Percentiles rank a stretch among this genome's conserved stretches.
These are phyloP conservation scores for Pterocles burchelli DNA, from an alignment of 2,113 vertebrate species.

Conservation along the genomic window DNA sequence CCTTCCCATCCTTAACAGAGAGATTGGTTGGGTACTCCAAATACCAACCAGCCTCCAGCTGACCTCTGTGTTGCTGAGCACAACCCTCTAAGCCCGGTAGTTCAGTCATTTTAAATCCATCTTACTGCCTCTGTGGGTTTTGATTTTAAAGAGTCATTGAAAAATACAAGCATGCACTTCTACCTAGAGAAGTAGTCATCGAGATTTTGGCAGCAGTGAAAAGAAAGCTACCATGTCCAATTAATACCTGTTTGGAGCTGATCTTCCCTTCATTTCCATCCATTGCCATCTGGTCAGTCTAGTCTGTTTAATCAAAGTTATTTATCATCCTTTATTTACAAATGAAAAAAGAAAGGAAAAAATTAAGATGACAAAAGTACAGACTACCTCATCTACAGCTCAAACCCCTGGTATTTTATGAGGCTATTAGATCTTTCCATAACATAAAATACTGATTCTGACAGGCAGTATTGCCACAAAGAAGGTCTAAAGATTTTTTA, in stretches of 20 bases:
- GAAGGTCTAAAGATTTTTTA: constrained; percentile 31
- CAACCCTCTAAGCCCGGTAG: background rate
- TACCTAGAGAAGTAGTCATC: background rate
- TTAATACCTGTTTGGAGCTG: background rate
- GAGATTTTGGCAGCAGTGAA: background rate
- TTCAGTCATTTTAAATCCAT: background rate
- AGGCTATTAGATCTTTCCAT: background rate
- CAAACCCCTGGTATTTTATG: background rate
- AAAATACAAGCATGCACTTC: background rate
- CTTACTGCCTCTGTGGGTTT: background rate
- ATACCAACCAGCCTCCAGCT: background rate
- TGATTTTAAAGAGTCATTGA: background rate
- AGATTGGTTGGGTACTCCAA: background rate
- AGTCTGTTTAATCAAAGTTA: background rate
- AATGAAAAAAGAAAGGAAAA: background rate
- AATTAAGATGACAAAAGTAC: background rate
- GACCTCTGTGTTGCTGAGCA: background rate
- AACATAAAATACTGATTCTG: constrained; percentile 34
- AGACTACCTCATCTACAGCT: background rate
- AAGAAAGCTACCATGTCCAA: background rate
- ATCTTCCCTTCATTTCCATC: background rate
- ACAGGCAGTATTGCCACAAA: constrained; percentile 11
- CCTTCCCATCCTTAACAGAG: background rate
- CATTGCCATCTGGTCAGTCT: background rate
- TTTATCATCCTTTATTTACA: constrained; percentile 4